Base-by-base conservation (phyloP, 35 echinoderm and acorn worm genomes). In the Eucidaris tribuloides region DNA sequence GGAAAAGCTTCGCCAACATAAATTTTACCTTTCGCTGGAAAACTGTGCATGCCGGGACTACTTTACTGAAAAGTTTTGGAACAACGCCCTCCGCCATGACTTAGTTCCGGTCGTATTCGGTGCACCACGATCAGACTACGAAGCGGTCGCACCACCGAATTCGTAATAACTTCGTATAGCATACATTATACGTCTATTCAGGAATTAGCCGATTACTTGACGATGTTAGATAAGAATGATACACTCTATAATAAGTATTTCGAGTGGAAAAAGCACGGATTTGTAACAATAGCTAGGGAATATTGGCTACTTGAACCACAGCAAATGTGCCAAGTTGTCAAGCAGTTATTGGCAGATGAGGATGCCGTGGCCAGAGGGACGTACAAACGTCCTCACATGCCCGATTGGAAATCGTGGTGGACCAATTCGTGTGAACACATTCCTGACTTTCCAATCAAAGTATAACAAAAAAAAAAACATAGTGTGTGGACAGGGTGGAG, bases 181-280 rank as follows among this genome's bases (percentile, higher is more conserved):
- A 56, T 79, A 31, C 54, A 87, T 62, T 87, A 62, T 30, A 45
- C 37, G 17, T 58, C 28, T 30, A 29, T 77, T 14, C 37, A 80
- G 78, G 76, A 84, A 39, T 66, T 94, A 25, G 87, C 78, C 1
- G 39, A 85, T 2, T 89, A 90, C 37, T 20, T 94, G 32, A 35
- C 50, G 38, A 77, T 76, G 14, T 38, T 94, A 0, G 56, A 19
- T 23, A 31, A 74, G 18, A 76, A 89, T 20, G 72, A 89, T 1
- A 41, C 41, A 24, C 77, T 90, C 3, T 94, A 94, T 46, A 94
- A 81, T 23, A 27, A 50, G 41, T 94, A 85, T 59, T 94, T 94
- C 56, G 63, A 94, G 19, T 94, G 92, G 92, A 89, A 89, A 29
- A 79, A 90, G 35, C 44, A 42, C 41, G 68, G 68, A n/a, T 74